Evolutionary conservation across 2,888 invertebrate genomes (phyloP).

Genomic region (Drosophila ochracea): DNA sequence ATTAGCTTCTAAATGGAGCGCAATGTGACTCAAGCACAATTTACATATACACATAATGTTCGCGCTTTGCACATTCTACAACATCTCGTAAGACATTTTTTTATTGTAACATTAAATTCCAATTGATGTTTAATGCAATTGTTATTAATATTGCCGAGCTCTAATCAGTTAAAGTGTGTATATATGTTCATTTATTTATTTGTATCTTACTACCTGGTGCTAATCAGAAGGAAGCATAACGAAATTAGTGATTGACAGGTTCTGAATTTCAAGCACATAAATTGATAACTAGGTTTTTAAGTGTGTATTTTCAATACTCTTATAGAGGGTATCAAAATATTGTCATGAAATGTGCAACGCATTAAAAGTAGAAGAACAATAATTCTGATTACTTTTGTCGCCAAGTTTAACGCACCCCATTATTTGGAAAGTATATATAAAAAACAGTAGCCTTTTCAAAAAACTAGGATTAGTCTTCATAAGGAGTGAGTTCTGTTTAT

Average conservation of each 20-base stretch:
- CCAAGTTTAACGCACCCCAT: not conserved
- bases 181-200: not conserved
- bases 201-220: not conserved
- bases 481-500: not conserved
- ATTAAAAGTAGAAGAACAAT: not conserved
- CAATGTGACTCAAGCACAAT: not conserved
- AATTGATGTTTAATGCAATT: not conserved
- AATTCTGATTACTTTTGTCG: not conserved
- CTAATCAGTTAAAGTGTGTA: not conserved
- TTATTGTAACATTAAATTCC: not conserved
- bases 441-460: not conserved
- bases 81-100: not conserved
- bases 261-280: constrained; percentile 22
- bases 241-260: constrained; percentile 11
- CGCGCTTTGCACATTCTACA: not conserved
- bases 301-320: constrained; percentile 3
- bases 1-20: not conserved
- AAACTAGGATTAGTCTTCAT: too few species aligned
- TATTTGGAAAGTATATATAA: not conserved
- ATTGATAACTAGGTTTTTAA: constrained; percentile 15
- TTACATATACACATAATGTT: not conserved
- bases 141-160: not conserved
- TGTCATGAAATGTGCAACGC: not conserved
- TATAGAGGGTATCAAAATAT: not conserved
- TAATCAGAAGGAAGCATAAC: constrained; percentile 25